Percentiles rank a stretch among this genome's conserved stretches.
These are phyloP conservation scores for Hystrix brachyura DNA, from an alignment of 2,113 vertebrate species.

Conservation along the genomic window DNA sequence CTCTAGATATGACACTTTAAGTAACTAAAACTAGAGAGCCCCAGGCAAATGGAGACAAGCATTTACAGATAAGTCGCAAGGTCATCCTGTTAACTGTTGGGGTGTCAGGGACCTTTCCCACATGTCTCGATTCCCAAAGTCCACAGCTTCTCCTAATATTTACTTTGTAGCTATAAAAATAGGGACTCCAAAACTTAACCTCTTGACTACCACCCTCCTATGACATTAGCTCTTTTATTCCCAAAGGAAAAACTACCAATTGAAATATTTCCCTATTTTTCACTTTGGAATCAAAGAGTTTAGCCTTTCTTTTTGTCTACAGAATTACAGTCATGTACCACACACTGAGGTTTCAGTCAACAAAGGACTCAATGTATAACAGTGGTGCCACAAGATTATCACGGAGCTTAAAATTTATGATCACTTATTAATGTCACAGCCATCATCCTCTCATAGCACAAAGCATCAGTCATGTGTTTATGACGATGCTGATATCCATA, in stretches of 20 bases:
- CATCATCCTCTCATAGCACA: not conserved
- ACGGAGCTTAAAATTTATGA: not conserved
- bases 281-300: not conserved
- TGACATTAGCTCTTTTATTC: not conserved
- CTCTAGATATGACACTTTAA: not conserved
- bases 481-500: not conserved
- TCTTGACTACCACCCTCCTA: not conserved
- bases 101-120: not conserved
- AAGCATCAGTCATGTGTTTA: no score
- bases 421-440: not conserved
- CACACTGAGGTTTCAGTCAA: not conserved
- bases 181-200: not conserved
- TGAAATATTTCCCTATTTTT: not conserved
- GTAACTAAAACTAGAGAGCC: not conserved
- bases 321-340: not conserved
- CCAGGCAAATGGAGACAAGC: not conserved
- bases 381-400: not conserved
- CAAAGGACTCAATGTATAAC: fast-evolving
- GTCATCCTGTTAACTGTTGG: no score
- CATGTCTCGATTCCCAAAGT: not conserved
- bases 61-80: not conserved
- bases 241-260: not conserved
- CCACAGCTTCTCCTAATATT: not conserved
- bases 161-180: not conserved
- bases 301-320: not conserved